Conservation (phyloP, 2,888 invertebrate genomes). For the Nomada goodeniana region DNA sequence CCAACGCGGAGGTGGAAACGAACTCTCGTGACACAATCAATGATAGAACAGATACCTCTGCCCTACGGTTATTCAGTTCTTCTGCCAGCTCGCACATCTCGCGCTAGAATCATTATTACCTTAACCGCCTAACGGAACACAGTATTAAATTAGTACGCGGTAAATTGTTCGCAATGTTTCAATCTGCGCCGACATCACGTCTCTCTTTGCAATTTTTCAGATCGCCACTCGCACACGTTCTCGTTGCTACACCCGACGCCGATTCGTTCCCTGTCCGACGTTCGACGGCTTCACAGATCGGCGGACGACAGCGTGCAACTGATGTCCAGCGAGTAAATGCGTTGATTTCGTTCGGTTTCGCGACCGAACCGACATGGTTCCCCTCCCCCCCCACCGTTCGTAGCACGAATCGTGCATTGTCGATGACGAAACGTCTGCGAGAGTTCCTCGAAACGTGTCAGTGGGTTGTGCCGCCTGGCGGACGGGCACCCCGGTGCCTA, state of each 20-base stretch:
- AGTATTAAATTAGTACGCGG: too few species aligned
- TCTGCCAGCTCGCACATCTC: too few species aligned
- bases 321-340: constrained; percentile 84
- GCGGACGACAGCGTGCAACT: constrained; percentile 85
- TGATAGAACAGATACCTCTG: too few species aligned
- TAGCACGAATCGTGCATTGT: constrained; percentile 31
- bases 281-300: constrained; percentile 84
- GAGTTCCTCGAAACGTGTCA: constrained; percentile 15
- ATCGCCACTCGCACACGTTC: constrained; percentile 85
- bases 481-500: constrained; percentile 15
- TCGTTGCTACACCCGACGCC: constrained; percentile 86
- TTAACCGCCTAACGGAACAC: too few species aligned
- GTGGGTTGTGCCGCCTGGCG: constrained; percentile 7
- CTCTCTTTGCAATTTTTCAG: constrained; percentile 68
- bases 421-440: constrained; percentile 28
- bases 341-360: constrained; percentile 12
- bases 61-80: too few species aligned
- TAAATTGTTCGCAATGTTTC: neutral
- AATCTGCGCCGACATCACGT: constrained; percentile 1
- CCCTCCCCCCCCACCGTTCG: constrained; percentile 14
- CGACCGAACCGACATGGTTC: constrained; percentile 39
- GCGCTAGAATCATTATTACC: too few species aligned
- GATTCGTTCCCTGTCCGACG: constrained; percentile 85
- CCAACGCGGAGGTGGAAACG: neutral
- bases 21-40: neutral